These are phyloP conservation scores for Geophilus truncorum DNA, from an alignment of 2,888 invertebrate genomes.

Conservation along the genomic window DNA sequence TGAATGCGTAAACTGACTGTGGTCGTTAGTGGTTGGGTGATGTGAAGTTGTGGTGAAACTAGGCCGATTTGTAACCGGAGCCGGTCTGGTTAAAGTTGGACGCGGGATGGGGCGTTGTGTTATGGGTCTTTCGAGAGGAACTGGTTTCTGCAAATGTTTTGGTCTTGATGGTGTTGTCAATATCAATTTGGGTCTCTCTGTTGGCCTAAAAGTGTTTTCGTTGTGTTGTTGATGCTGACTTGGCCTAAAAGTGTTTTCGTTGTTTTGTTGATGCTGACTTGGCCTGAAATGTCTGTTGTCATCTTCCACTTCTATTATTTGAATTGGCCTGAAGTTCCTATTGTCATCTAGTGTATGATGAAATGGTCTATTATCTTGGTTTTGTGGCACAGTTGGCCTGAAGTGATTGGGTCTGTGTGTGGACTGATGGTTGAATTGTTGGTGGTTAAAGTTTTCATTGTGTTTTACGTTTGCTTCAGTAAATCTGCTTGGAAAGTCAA, in stretches of 20 bases:
- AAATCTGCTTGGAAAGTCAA: neutral
- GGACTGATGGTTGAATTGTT: neutral
- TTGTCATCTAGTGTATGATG: neutral
- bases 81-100: neutral
- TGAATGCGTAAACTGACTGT: neutral
- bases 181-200: neutral
- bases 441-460: neutral
- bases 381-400: neutral
- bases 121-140: neutral
- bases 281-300: neutral
- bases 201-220: neutral
- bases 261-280: no score
- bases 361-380: neutral
- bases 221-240: neutral
- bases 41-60: neutral
- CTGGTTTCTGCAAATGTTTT: neutral
- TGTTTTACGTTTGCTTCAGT: neutral
- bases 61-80: neutral
- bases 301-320: no score
- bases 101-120: neutral
- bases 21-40: neutral
- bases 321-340: neutral
- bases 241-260: neutral
- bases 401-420: neutral
- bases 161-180: neutral